A percentile compares a stretch with the other conserved stretches of the same genome.
Evolutionary conservation across 1,140 invertebrate species (phyloP).

Genomic region (Pachypsylla venusta): DNA sequence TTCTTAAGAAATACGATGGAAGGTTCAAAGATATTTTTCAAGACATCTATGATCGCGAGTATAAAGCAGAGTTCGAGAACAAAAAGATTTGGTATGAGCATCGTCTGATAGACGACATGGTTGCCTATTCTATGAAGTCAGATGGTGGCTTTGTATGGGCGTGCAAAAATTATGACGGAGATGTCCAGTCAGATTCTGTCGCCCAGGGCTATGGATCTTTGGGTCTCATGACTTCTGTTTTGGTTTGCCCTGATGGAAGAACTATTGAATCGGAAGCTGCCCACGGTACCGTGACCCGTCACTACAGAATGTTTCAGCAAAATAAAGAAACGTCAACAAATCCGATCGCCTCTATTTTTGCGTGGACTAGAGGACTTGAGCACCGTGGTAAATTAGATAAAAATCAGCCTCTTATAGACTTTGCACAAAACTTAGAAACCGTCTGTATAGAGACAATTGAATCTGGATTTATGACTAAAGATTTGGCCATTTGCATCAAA

Average conservation of each 20-base stretch:
- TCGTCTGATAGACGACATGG: slow-evolving; percentile 97
- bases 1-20: slow-evolving; percentile 96
- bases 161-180: slow-evolving; percentile 98
- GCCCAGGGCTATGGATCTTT: slow-evolving; percentile 88
- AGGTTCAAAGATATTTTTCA: slow-evolving; percentile 99
- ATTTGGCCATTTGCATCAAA: slow-evolving; percentile 96
- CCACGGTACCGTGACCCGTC: slow-evolving; percentile 92
- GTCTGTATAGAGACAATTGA: slow-evolving; percentile 93
- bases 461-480: slow-evolving; percentile 92
- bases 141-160: slow-evolving; percentile 99
- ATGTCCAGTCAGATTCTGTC: slow-evolving; percentile 95
- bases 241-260: slow-evolving; percentile 89
- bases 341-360: slow-evolving; percentile 97
- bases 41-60: slow-evolving; percentile 86
- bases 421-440: slow-evolving; percentile 67
- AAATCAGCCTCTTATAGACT: slow-evolving; percentile 57
- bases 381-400: slow-evolving; percentile 88
- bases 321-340: slow-evolving; percentile 97
- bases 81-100: slow-evolving; percentile 92
- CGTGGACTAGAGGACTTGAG: slow-evolving; percentile 83
- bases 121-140: slow-evolving; percentile 95
- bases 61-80: slow-evolving; percentile 71
- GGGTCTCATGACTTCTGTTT: slow-evolving; percentile 90
- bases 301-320: slow-evolving; percentile 85
- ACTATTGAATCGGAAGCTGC: slow-evolving; percentile 96